Evolutionary conservation across 2,113 vertebrate genomes (phyloP).

Genomic region (Onychorhynchus coronatus): DNA sequence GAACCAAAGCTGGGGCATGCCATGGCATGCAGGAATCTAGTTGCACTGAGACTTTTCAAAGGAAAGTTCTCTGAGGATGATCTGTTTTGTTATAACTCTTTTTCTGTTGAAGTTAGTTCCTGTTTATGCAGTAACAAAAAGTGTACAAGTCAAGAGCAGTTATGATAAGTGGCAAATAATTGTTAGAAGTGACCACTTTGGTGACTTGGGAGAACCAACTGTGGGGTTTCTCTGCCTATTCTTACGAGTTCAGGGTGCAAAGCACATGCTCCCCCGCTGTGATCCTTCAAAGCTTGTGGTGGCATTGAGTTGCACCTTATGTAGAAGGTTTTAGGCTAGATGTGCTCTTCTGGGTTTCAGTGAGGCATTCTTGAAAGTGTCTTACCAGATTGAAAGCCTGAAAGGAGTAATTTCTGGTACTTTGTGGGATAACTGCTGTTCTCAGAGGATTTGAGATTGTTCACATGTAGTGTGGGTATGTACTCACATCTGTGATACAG

Average conservation of each 20-base stretch:
- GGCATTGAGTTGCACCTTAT: neutral
- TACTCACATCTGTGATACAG: neutral
- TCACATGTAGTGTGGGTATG: neutral
- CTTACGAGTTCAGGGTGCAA: neutral
- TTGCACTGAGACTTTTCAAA: neutral
- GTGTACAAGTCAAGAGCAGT: neutral
- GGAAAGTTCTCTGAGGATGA: neutral
- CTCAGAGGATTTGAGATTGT: neutral
- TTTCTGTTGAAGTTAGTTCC: neutral
- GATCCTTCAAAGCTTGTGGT: neutral
- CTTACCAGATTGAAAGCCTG: neutral
- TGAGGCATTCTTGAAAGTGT: neutral
- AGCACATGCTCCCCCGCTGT: neutral
- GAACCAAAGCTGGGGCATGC: neutral
- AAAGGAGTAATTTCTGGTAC: neutral
- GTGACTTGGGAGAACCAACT: neutral
- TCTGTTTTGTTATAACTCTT: neutral
- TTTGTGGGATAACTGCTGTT: conserved; percentile 23
- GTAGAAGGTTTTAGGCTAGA: neutral
- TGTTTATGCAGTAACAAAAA: neutral
- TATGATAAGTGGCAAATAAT: neutral
- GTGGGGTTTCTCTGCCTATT: neutral
- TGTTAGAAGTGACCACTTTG: neutral
- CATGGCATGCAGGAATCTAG: neutral
- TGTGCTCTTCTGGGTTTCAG: neutral